Base-by-base conservation (phyloP, 1,140 invertebrate genomes). In the Diuraphis noxia region DNA sequence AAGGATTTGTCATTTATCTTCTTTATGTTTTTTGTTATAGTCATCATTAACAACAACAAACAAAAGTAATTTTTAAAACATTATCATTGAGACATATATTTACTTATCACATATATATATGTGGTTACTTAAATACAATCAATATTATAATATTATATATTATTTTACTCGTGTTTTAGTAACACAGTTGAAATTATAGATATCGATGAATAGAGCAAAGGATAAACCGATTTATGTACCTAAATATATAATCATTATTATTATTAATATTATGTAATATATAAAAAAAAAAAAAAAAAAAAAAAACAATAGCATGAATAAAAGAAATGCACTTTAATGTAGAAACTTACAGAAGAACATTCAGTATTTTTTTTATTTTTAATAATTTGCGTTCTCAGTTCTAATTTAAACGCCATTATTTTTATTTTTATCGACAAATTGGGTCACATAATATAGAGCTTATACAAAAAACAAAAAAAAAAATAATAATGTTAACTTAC, bases 291-390 rank as follows among this genome's bases (percentile, higher is more conserved):
- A 17, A 86, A 21, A 34, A 38, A 41, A 40, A n/a, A 49, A 17
- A 87, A 87, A 87, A 87, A 88, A 88, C 49, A 88, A 88, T 88
- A 88, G 89, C 77, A 81, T 52, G 89, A 91, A 91, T 91, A 91
- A 82, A 82, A 91, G 89, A 91, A 91, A 91, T 91, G 89, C 89
- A 91, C 89, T 91, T 91, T 91, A 91, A 91, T 91, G 89, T 91
- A 91, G 89, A 91, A 91, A 91, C 89, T 91, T 91, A 81, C 89
- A 91, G 89, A 91, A 91, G 89, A 91, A 81, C 89, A 77, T 91
- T 91, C 34, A 91, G 43, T 91, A 91, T 91, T 81, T 72, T 17
- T 46, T 46, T 46, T 46, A 13, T n/a, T 63, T 72, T 72, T 72
- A 72, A 72, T 72, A 79, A 46, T 46, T 52, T 82, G 89, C 89